These are phyloP conservation scores for Erebia epiphron DNA, from an alignment of 2,888 invertebrate genomes.

Conservation along the genomic window DNA sequence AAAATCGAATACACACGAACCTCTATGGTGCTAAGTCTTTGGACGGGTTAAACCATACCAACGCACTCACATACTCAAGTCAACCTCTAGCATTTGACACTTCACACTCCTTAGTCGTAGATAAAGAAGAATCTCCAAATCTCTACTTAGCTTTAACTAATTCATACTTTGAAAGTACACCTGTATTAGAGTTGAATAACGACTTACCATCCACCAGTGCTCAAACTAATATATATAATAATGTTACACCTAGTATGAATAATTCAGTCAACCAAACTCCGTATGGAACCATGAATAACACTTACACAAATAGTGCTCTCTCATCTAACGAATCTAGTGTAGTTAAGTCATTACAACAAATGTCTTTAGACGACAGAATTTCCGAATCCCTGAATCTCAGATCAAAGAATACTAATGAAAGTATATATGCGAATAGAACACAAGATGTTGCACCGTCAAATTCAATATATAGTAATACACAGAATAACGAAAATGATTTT, in stretches of 20 bases:
- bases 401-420: constrained; percentile 69
- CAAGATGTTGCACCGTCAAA: constrained; percentile 51
- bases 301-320: constrained; percentile 53
- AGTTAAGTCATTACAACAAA: constrained; percentile 54
- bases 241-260: constrained; percentile 51
- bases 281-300: constrained; percentile 52
- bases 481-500: constrained; percentile 55
- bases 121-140: constrained; percentile 55
- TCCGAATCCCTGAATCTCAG: constrained; percentile 77
- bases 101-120: constrained; percentile 56
- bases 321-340: constrained; percentile 44
- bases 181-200: constrained; percentile 58
- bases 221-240: constrained; percentile 55
- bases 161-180: constrained; percentile 53
- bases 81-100: constrained; percentile 68
- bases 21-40: constrained; percentile 72
- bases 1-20: constrained; percentile 51
- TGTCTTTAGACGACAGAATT: constrained; percentile 77
- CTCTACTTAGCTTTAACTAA: constrained; percentile 50
- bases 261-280: constrained; percentile 47
- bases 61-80: constrained; percentile 38
- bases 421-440: constrained; percentile 59
- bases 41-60: constrained; percentile 57
- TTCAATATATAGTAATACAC: constrained; percentile 44
- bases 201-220: constrained; percentile 47